Conservation (phyloP, 2,797 vertebrate species). For the Nannoperca australis region DNA sequence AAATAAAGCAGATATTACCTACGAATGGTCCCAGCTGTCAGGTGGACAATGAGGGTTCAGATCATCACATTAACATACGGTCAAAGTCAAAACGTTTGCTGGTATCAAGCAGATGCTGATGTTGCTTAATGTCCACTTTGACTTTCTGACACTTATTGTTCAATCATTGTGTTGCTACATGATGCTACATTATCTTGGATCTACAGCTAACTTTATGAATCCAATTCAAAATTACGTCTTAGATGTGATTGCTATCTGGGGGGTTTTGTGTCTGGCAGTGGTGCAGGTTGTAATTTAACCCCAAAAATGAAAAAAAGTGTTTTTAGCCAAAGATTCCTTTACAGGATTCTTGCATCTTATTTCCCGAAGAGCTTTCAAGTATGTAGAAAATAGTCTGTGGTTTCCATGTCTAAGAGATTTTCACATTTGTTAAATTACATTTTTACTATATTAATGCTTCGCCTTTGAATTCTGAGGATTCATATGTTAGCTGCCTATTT, state of each 20-base stretch:
- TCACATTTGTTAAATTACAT: neutral
- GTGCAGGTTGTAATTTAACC: neutral
- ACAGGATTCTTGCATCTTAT: neutral
- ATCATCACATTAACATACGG: neutral
- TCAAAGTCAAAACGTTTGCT: too few relatives aligned
- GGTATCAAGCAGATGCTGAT: neutral
- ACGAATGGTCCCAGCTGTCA: neutral
- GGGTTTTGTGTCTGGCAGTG: neutral
- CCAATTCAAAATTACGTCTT: neutral
- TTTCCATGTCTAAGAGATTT: neutral
- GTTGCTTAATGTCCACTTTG: neutral
- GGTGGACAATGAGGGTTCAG: neutral
- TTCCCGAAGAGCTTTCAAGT: slow-evolving; percentile 1
- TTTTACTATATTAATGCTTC: slow-evolving; percentile 7
- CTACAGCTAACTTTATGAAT: neutral
- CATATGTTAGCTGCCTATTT: neutral
- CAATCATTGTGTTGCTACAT: neutral
- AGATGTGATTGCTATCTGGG: neutral
- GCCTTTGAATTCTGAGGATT: slow-evolving; percentile 1
- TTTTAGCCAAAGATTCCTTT: neutral
- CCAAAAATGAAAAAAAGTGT: too few relatives aligned
- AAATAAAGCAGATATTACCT: neutral
- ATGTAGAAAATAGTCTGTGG: neutral
- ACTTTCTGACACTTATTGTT: neutral
- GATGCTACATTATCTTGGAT: neutral